Conservation (phyloP, 2,797 vertebrate species). For the Anguilla megastoma region DNA sequence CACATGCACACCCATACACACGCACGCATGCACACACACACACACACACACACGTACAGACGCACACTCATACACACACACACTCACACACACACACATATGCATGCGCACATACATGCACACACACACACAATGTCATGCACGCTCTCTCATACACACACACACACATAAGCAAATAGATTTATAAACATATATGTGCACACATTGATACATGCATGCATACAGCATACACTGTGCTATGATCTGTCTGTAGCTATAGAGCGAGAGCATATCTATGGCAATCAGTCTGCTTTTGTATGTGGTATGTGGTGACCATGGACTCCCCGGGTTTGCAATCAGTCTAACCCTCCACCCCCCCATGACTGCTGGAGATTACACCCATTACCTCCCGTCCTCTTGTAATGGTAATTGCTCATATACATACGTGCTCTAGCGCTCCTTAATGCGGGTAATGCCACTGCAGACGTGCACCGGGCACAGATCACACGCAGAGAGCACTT, state of each 20-base stretch:
- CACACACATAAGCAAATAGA: neutral
- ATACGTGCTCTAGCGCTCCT: neutral
- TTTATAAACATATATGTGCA: no score
- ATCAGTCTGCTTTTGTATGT: neutral
- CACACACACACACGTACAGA: neutral
- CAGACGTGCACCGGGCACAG: neutral
- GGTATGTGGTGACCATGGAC: neutral
- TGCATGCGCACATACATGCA: no score
- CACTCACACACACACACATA: no score
- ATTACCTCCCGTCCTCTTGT: neutral
- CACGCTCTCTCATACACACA: neutral
- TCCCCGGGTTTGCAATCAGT: neutral
- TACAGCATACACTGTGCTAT: no score
- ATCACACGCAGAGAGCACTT: neutral
- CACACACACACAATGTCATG: neutral
- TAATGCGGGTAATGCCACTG: neutral
- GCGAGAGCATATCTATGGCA: neutral
- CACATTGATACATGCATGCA: no score
- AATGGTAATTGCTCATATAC: neutral
- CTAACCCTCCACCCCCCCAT: no score
- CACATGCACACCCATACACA: neutral
- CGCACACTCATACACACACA: neutral
- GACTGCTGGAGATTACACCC: neutral
- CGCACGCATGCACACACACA: neutral
- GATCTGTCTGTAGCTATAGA: neutral